Conservation (phyloP, 2,113 vertebrate species). For the Heterochromis multidens region DNA sequence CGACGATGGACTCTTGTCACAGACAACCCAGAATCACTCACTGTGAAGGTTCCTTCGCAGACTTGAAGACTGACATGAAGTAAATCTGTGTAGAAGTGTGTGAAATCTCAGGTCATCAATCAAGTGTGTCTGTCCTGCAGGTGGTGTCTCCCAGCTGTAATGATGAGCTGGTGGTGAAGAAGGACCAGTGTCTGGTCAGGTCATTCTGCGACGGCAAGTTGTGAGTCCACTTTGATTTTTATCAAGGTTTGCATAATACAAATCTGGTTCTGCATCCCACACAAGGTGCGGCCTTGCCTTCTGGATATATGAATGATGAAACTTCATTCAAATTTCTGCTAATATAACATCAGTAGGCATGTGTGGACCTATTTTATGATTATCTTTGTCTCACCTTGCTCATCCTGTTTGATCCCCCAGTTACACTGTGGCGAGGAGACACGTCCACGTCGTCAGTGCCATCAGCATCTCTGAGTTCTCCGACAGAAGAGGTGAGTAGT, state of each 20-base stretch:
- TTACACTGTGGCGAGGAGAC: constrained; percentile 86
- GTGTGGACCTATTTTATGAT: not conserved
- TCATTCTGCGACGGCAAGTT: constrained; percentile 96
- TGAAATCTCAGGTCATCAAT: not conserved
- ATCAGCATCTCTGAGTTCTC: constrained; percentile 76
- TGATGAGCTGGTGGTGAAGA: constrained; percentile 92
- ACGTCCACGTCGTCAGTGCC: constrained; percentile 80
- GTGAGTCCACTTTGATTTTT: constrained; percentile 76
- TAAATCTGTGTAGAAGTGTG: not conserved
- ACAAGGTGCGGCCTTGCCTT: not conserved
- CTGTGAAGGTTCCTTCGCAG: not conserved
- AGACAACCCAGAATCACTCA: not conserved
- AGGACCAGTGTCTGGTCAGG: constrained; percentile 95
- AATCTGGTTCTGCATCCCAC: not conserved
- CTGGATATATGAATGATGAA: not conserved
- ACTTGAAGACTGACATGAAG: not conserved
- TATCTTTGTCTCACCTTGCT: not conserved
- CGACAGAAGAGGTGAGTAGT: constrained; percentile 81
- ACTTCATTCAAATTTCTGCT: not conserved
- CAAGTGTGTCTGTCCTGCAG: constrained; percentile 59
- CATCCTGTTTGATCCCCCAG: constrained; percentile 60
- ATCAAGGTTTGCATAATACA: not conserved
- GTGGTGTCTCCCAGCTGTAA: constrained; percentile 95
- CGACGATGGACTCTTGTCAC: not conserved
- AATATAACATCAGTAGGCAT: not conserved